phyloP scores from a whole-genome alignment of 2,888 invertebrate genomes.

The Lysandra bellargus region DNA sequence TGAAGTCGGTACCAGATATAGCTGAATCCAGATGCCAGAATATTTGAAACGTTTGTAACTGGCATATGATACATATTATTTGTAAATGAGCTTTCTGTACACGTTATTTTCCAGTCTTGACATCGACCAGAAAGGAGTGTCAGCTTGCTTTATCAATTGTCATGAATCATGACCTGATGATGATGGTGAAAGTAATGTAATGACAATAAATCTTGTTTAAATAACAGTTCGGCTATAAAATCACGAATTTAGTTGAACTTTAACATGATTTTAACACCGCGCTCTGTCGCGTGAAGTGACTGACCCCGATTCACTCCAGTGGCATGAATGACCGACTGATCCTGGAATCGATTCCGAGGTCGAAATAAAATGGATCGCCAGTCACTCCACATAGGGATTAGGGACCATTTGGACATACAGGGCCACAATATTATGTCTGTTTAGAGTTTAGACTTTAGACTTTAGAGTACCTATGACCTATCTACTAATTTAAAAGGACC shows the following conservation, averaged over 20 bases:
- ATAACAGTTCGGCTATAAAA: slow-evolving; percentile 15
- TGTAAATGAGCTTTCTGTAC: neutral
- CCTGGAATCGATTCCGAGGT: slow-evolving; percentile 38
- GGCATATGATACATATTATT: neutral
- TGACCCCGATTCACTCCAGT: slow-evolving; percentile 39
- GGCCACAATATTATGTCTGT: neutral
- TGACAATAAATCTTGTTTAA: slow-evolving; percentile 20
- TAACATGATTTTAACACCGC: slow-evolving; percentile 27
- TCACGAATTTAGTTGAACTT: slow-evolving; percentile 26
- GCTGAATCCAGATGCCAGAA: too few relatives aligned
- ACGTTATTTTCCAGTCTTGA: neutral
- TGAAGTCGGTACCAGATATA: too few relatives aligned
- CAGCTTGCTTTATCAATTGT: neutral
- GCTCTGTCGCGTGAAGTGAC: slow-evolving; percentile 31
- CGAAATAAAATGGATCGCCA: slow-evolving; percentile 34
- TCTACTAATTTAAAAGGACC: neutral
- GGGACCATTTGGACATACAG: neutral
- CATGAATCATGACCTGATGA: slow-evolving; percentile 18
- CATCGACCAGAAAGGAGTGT: neutral
- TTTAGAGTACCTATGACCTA: neutral
- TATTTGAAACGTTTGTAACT: too few relatives aligned
- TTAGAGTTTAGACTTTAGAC: too few relatives aligned
- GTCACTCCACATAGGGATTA: slow-evolving; percentile 13
- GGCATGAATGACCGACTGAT: slow-evolving; percentile 37
- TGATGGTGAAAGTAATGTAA: slow-evolving; percentile 12